Evolutionary conservation across 2,113 vertebrate genomes (phyloP), one percentile per base, ranked within the genome.

Genomic region (Caracal caracal): DNA sequence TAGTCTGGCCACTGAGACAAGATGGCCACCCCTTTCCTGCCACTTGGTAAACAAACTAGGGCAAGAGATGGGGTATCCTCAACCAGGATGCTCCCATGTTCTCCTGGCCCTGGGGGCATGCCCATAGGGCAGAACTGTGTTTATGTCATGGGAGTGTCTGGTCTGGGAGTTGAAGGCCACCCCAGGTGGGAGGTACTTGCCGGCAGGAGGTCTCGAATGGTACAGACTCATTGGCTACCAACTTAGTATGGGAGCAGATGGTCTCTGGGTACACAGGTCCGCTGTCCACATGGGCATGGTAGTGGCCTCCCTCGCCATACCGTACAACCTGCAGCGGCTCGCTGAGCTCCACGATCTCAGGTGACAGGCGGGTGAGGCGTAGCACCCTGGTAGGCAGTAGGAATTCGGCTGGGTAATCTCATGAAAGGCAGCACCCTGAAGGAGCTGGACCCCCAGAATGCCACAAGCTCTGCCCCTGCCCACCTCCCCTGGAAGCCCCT

Each of bases 241-340:
- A 98, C 76, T 99, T 99, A 3, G 99, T 99, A 97, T 99, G 99
- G 35, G 99, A 98, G 95, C 99, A 99, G 97, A 99, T 99, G 1
- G 99, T 99, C 97, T 99, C 99, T 0, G 99, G 98, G 95, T 99
- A 99, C 90, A 99, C 98, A 0, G 99, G 99, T 61, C 99, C 99
- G 49, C 99, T 99, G 98, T 99, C 99, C 97, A 99, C 99, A 88
- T 99, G 99, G 92, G 99, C 99, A 1, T 99, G 98, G 97, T 99
- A 99, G 98, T 99, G 99, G 56, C 99, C 99, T 76, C 99, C 99
- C 59, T 99, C 99, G 86, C 99, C 99, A 0, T 99, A 99, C 33
- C 99, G 99, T 95, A 99, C 99, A 20, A 99, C 99, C 98, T 99
- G 99, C 94, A 99, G 98, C 0, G 99, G 99, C 98, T 99, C 99